Base-by-base conservation (phyloP, 2,113 vertebrate species). In the Xenopus laevis region DNA sequence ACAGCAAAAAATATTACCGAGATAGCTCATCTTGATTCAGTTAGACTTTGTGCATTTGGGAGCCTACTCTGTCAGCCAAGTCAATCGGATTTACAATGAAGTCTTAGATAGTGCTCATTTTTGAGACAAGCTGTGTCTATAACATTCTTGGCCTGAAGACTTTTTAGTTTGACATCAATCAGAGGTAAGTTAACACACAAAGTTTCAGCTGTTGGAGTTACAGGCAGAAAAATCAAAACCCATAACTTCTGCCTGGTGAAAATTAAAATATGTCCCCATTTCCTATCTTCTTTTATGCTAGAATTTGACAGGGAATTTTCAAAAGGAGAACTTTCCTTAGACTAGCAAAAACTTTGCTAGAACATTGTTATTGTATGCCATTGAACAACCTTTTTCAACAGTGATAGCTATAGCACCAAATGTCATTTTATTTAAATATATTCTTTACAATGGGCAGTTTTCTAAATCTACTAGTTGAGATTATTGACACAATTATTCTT, bases 71-170 rank as follows among this genome's bases (percentile, higher is more conserved):
- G 73, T 75, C 73, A 75, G 58, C 23, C 40, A 58, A 75, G 73
- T 75, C 65, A 75, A 69, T 63, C 61, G 66, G 65, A 68, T 62
- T 75, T 75, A 75, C 46, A 75, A 75, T 68, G 68, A 63, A 75
- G 65, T 33, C 65, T 62, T 68, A 55, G 53, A 68, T 30, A 75
- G 46, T 62, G 46, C 73, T 75, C 73, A 68, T 75, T 60, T 75
- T 55, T 52, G 65, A 75, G 73, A 69, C 72, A 74, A 57, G 72
- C 44, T 74, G 23, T 68, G 55, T 74, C 72, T 74, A 74, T 66
- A 65, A 60, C 44, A 60, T 67, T 74, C 67, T 60, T 67, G 72
- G 64, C 72, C 64, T 68, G 59, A 68, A 67, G 64, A 47, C 64
- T 74, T 55, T 74, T 74, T 74, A 68, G 21, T 47, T 44, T 67